Evolutionary conservation across 2,113 vertebrate species (phyloP), one percentile per base, ranked within the genome.

Genomic region (Microtus oregoni): DNA sequence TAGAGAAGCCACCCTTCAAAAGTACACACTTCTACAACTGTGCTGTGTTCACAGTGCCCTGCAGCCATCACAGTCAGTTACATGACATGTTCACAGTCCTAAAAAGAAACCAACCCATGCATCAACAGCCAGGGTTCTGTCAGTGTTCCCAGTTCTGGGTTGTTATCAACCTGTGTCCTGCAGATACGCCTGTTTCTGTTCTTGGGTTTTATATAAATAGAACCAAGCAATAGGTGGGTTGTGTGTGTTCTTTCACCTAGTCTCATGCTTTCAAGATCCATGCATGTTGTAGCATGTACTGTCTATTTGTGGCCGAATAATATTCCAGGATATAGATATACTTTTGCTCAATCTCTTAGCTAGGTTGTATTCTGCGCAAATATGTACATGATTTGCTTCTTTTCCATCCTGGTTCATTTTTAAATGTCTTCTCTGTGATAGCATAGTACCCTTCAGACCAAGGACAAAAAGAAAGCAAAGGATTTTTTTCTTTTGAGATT

Each of bases 221-320:
- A 61, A 63, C 63, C 58, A 91, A 15, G 24, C 20, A 85, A 7
- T 63, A 38, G 61, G 22, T 91, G 47, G 83, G 47, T 32, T 50
- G 41, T 89, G 67, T 77, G 73, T 77, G n/a, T 70, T 67, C 50
- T 81, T 94, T 94, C 44, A 30, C 3, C 17, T 88, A 63, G 22
- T 32, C 24, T 19, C 35, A 15, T 68, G 15, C 90, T 92, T 97
- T 85, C 28, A 91, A 86, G 82, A 61, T 63, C 81, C 30, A 52
- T 70, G 38, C 32, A 26, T n/a, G 26, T 76, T 72, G 17, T 86
- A 86, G 9, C 61, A 50, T 52, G 28, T 9, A 47, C 7, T 82
- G 90, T 52, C 67, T 94, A 65, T 86, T 79, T 83, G 72, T 91
- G 76, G 65, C 15, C 47, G 14, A 76, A 38, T 86, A 89, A 44